Evolutionary conservation across 1,140 invertebrate genomes (phyloP), one percentile per base, ranked within the genome.

Genomic region (Drosophila cardini): DNA sequence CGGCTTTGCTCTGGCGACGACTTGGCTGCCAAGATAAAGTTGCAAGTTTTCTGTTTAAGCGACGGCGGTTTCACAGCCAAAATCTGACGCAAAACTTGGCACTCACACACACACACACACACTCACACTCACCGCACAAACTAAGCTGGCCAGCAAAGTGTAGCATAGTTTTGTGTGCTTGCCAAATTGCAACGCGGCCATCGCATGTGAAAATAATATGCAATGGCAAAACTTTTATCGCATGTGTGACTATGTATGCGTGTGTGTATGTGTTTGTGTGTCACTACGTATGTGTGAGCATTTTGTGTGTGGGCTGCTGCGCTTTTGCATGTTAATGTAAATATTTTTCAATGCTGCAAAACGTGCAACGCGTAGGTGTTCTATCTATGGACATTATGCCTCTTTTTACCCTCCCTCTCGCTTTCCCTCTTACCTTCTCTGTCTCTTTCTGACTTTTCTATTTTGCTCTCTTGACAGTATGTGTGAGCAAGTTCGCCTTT

Each of bases 241-340:
- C n/a, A 11, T 30, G 32, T 53, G 8, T 34, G 30, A 13, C 50
- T 34, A 32, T 52, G n/a, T 62, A 13, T 32, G 11, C 43, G 18
- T 15, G 7, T 13, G n/a, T 36, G 8, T 13, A 10, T 57, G 36
- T 43, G 43, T 55, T 16, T 46, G 18, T 18, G 11, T 55, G 53
- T 56, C 21, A 26, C 21, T 26, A 53, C 10, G 62, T 32, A 42
- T 67, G 53, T 26, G 64, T 50, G 63, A 21, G 52, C 30, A 61
- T 38, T n/a, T 40, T 18, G 56, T 69, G 46, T 58, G 69, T 65
- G 67, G 57, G 43, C 50, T 42, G 68, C 64, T 76, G 72, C 61
- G 60, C 64, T 72, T 69, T 76, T 72, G 52, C 76, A 63, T 72
- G 76, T 76, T 70, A 76, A 83, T 69, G 80, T 74, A 76, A 83